Evolutionary conservation across 2,113 vertebrate species (phyloP).

Genomic region (Clarias macrocephalus): DNA sequence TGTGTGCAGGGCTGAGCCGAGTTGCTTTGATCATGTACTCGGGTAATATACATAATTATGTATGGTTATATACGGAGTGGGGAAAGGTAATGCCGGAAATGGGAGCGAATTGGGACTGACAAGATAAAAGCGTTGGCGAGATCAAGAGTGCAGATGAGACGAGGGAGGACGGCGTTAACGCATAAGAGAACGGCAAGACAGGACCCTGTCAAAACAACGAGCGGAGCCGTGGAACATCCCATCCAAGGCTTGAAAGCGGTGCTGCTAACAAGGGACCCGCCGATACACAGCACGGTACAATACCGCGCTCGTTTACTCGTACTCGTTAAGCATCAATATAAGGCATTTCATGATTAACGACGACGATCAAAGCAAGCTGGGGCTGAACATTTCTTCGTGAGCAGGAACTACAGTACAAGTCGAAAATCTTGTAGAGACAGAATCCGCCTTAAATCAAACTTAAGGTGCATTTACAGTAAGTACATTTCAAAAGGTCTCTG

Average conservation of each 20-base stretch:
- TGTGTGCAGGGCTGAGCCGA: neutral
- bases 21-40: conserved; percentile 47
- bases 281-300: neutral
- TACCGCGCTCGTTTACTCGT: neutral
- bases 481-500: too few relatives aligned
- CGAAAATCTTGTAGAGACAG: too few relatives aligned
- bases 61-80: conserved; percentile 55
- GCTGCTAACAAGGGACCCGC: neutral
- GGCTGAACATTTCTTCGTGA: too few relatives aligned
- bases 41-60: conserved; percentile 48
- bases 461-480: too few relatives aligned
- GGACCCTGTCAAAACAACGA: conserved; percentile 39
- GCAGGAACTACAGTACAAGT: too few relatives aligned
- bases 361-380: too few relatives aligned
- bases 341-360: neutral
- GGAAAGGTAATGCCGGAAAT: conserved; percentile 55
- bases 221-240: conserved; percentile 8
- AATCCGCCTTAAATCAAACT: too few relatives aligned
- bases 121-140: conserved; percentile 62
- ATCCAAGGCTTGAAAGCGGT: neutral
- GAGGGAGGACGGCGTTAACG: conserved; percentile 50
- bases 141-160: conserved; percentile 59
- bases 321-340: neutral
- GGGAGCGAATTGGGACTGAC: conserved; percentile 58
- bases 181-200: conserved; percentile 34